Percentiles rank a stretch among this genome's conserved stretches.
Evolutionary conservation across 1,140 invertebrate species (phyloP).

Genomic region (Chlorops oryzae): DNA sequence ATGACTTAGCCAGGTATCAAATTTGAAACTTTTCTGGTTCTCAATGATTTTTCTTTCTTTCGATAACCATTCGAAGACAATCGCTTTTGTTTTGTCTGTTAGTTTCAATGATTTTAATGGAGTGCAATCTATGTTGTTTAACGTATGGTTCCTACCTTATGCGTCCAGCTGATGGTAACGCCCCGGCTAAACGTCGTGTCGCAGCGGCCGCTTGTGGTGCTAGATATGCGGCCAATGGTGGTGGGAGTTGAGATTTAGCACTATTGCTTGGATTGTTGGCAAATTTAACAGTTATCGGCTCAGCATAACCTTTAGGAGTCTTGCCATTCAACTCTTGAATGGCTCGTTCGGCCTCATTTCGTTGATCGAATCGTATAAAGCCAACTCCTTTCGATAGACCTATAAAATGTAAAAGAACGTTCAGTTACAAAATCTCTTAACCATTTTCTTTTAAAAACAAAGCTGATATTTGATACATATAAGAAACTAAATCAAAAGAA

Average conservation of each 20-base stretch:
- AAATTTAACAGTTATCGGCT: slow-evolving; percentile 57
- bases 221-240: slow-evolving; percentile 51
- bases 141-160: slow-evolving; percentile 31
- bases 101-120: too few relatives aligned
- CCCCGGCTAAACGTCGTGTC: slow-evolving; percentile 39
- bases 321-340: slow-evolving; percentile 58
- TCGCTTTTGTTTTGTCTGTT: too few relatives aligned
- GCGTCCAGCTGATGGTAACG: slow-evolving; percentile 40
- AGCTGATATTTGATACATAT: too few relatives aligned
- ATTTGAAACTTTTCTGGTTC: too few relatives aligned
- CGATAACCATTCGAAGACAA: too few relatives aligned
- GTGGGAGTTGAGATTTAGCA: slow-evolving; percentile 54
- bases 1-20: too few relatives aligned
- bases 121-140: background rate
- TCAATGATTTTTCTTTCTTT: too few relatives aligned
- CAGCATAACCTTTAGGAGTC: slow-evolving; percentile 54
- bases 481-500: too few relatives aligned
- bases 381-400: slow-evolving; percentile 57
- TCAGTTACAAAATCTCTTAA: slow-evolving; percentile 1
- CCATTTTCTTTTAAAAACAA: slow-evolving; percentile 2
- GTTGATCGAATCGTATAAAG: slow-evolving; percentile 58
- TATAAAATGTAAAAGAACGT: slow-evolving; percentile 19
- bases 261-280: slow-evolving; percentile 59
- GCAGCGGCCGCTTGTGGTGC: slow-evolving; percentile 47
- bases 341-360: slow-evolving; percentile 55